These are phyloP conservation scores for Phengaris arion DNA, from an alignment of 2,888 invertebrate genomes.

Conservation along the genomic window DNA sequence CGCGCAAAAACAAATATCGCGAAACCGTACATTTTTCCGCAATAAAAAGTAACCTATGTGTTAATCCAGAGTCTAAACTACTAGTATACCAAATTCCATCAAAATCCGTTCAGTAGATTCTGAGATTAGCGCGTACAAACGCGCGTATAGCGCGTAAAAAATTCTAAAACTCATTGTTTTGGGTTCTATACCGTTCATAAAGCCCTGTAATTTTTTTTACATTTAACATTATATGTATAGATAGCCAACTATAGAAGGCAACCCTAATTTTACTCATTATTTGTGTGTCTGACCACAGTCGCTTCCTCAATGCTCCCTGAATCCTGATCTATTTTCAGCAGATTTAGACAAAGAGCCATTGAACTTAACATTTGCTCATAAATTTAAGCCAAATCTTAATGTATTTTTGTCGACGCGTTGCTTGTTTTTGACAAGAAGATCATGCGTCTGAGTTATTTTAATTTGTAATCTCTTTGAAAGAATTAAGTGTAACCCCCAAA, in stretches of 20 bases:
- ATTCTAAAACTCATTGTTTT: no score
- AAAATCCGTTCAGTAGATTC: no score
- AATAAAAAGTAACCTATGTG: no score
- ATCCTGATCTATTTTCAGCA: not conserved
- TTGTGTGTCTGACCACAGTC: not conserved
- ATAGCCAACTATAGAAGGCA: not conserved
- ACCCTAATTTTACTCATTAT: not conserved
- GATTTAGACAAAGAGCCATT: slow-evolving; percentile 27
- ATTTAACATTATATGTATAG: not conserved
- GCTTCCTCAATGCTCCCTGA: not conserved
- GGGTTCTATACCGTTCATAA: no score
- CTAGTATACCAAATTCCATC: no score
- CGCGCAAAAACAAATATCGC: no score
- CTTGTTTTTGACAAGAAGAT: not conserved
- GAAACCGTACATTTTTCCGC: no score
- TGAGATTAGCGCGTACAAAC: no score
- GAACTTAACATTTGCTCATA: slow-evolving; percentile 19
- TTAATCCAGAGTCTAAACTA: no score
- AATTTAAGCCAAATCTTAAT: not conserved
- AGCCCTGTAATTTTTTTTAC: no score
- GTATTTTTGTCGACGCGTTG: slow-evolving; percentile 12
- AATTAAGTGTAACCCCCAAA: not conserved
- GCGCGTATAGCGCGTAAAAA: no score
- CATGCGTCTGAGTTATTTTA: not conserved
- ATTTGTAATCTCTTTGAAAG: not conserved